A percentile compares a stretch with the other conserved stretches of the same genome.
phyloP scores from a whole-genome alignment of 2,797 vertebrate genomes.

The Malacoctenus gilli region DNA sequence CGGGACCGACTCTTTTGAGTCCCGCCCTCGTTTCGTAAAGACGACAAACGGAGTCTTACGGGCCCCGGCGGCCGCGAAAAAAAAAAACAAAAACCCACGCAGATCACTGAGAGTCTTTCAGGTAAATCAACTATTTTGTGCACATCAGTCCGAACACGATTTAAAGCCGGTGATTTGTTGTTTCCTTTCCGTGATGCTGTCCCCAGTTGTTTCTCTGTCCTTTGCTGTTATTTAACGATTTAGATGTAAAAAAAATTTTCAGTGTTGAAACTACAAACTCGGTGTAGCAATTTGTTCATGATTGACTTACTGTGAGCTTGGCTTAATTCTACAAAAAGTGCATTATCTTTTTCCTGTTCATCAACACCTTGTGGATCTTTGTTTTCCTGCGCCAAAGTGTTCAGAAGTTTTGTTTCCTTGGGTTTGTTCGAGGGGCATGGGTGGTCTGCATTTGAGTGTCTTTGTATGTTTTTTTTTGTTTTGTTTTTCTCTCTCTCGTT shows the following conservation, averaged over 20 bases:
- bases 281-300: constrained; percentile 54
- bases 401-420: constrained; percentile 8
- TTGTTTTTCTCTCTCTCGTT: constrained; percentile 8
- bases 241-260: constrained; percentile 45
- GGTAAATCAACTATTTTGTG: constrained; percentile 6
- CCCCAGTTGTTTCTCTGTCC: constrained; percentile 22
- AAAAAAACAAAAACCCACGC: no score
- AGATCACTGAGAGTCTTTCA: no score
- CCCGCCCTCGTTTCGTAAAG: no score
- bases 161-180: no score
- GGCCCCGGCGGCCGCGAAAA: no score
- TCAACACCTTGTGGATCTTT: constrained; percentile 51
- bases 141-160: neutral
- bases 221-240: constrained; percentile 49
- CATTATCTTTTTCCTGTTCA: constrained; percentile 44
- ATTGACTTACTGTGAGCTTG: constrained; percentile 73
- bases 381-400: constrained; percentile 61
- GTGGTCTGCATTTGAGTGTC: constrained; percentile 27
- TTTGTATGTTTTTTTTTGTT: constrained; percentile 27
- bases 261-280: constrained; percentile 48
- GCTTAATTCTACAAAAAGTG: constrained; percentile 41
- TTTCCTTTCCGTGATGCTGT: constrained; percentile 21
- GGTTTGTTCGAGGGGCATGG: neutral
- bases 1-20: no score
- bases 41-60: no score